phyloP scores from a whole-genome alignment of 2,888 invertebrate species.

The Apantesis nais region DNA sequence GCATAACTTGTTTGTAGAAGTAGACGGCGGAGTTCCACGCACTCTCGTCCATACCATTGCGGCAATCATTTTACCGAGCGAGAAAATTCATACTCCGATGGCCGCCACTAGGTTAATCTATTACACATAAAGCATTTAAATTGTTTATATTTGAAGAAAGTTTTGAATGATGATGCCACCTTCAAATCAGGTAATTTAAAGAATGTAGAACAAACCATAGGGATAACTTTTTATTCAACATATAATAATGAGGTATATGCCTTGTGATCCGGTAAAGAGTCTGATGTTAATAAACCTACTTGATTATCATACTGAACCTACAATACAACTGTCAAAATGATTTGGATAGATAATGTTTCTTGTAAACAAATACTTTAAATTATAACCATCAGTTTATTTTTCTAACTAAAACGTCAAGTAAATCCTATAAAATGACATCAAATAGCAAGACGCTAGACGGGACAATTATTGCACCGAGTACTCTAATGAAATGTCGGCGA shows the following conservation, averaged over 20 bases:
- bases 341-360: constrained; percentile 51
- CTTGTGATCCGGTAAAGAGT: neutral
- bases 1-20: too few relatives aligned
- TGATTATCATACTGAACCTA: neutral
- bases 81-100: too few relatives aligned
- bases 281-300: neutral
- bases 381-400: constrained; percentile 83
- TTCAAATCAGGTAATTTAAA: too few relatives aligned
- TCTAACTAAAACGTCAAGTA: neutral
- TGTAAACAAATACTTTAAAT: constrained; percentile 92
- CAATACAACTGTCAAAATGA: neutral
- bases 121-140: too few relatives aligned
- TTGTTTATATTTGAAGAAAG: too few relatives aligned
- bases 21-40: too few relatives aligned
- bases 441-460: neutral
- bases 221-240: neutral
- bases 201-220: too few relatives aligned
- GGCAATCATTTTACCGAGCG: too few relatives aligned
- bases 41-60: too few relatives aligned
- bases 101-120: too few relatives aligned
- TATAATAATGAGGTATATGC: neutral
- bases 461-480: neutral
- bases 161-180: too few relatives aligned
- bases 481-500: neutral
- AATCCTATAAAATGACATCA: constrained; percentile 5